Evolutionary conservation across 2,113 vertebrate genomes (phyloP).

Genomic region (Eclectus roratus): DNA sequence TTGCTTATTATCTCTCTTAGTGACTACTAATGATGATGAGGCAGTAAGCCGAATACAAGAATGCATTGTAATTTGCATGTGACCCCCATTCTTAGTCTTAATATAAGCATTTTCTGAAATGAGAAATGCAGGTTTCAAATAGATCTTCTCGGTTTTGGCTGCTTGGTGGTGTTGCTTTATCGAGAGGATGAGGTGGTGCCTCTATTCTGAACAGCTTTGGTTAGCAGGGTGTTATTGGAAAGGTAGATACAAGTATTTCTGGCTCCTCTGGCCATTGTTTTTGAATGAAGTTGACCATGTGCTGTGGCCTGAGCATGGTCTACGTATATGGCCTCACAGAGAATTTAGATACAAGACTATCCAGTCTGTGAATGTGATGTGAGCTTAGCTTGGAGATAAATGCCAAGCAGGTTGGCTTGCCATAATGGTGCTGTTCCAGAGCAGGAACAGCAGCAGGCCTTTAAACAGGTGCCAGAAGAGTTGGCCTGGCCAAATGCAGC

Average conservation of each 20-base stretch:
- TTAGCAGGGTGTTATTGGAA: background rate
- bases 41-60: background rate
- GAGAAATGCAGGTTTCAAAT: background rate
- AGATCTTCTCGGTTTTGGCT: background rate
- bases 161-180: background rate
- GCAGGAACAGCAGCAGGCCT: background rate
- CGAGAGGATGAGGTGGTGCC: background rate
- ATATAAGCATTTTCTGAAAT: background rate
- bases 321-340: background rate
- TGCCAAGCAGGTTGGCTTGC: background rate
- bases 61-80: background rate
- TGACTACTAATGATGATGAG: background rate
- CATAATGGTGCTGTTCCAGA: accelerated
- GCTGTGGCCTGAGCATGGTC: background rate
- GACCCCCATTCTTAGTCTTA: background rate
- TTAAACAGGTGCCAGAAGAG: background rate
- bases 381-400: background rate
- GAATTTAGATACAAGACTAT: background rate
- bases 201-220: background rate
- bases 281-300: background rate
- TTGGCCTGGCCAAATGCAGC: background rate
- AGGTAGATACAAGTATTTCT: background rate
- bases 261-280: background rate
- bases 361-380: background rate
- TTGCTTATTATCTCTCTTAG: background rate